Base-by-base conservation (phyloP, 2,113 vertebrate genomes). In the Gnathonemus echidnorhynchus region DNA sequence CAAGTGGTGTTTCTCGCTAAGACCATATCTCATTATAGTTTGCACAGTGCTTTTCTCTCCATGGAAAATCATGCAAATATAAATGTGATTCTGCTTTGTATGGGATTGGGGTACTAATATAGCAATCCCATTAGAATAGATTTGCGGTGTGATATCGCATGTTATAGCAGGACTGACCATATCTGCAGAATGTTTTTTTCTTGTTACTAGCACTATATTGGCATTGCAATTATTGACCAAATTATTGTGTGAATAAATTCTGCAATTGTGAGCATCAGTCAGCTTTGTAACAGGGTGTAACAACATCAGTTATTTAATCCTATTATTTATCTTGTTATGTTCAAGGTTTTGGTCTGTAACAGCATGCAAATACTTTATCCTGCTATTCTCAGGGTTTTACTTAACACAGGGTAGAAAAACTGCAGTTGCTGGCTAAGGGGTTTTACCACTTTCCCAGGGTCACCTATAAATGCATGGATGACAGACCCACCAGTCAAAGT, bases 401-500 rank as follows among this genome's bases (percentile, higher is more conserved):
- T 77, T 77, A 70, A 13, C 66, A 77, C 70, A 39, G 31, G 39
- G 70, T 77, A 39, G 10, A 17, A 39, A 74, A 17, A 17, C 5
- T 3, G 21, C 35, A 21, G 42, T 21, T 45, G 15, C 5, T 45
- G 17, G 39, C 42, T 83, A 39, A 45, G 77, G 35, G 31, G 42
- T 45, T 45, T 83, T 31, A 39, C 74, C 74, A 80, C 15, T 17
- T 80, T 42, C 35, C 2, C 74, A 80, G 39, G 74, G 31, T 35
- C 70, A 77, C 42, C 19, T 1, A 27, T 24, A 27, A 8, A 15
- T 48, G 84, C 46, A 21, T 35, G 49, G 35, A 15, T 49, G 45
- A 53, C 50, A 27, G 9, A 93, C 98, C 94, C 91, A 99, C 98
- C 98, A 98, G 93, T 99, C 97, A 93, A 99, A 98, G 93, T 96